Evolutionary conservation across 2,888 invertebrate genomes (phyloP).

Genomic region (Drosophila pseudotalamancana): DNA sequence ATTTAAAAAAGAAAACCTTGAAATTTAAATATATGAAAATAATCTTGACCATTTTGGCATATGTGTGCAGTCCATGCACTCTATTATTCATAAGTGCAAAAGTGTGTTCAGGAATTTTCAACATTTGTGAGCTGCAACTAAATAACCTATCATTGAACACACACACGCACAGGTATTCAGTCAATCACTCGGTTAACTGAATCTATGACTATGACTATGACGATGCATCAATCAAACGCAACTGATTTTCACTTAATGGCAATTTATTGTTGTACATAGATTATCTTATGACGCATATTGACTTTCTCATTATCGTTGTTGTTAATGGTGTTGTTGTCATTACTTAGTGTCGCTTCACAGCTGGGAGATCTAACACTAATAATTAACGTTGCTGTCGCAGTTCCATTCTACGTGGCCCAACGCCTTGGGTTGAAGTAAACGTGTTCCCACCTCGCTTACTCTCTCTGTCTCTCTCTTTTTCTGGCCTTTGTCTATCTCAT

Average conservation of each 20-base stretch:
- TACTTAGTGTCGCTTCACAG: slow-evolving; percentile 38
- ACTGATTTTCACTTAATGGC: slow-evolving; percentile 49
- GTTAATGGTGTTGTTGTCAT: slow-evolving; percentile 23
- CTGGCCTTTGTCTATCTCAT: background rate
- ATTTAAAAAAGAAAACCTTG: no score
- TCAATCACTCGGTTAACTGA: slow-evolving; percentile 55
- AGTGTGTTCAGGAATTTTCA: no score
- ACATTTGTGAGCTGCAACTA: background rate
- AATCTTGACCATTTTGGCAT: no score
- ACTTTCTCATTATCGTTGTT: slow-evolving; percentile 28
- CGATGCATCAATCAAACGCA: slow-evolving; percentile 69
- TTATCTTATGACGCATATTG: slow-evolving; percentile 50
- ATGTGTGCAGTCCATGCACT: no score
- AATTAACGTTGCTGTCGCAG: slow-evolving; percentile 40
- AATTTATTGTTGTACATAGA: slow-evolving; percentile 54
- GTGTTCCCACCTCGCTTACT: background rate
- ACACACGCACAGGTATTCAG: slow-evolving; percentile 12
- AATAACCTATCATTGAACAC: background rate
- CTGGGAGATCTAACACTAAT: slow-evolving; percentile 41
- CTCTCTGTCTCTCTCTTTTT: background rate
- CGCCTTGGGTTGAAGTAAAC: background rate
- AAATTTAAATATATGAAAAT: no score
- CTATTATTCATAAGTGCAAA: no score
- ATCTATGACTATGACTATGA: no score
- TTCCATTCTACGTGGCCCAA: background rate